These are phyloP conservation scores for Hofmannophila pseudospretella DNA, from an alignment of 2,888 invertebrate species.

Conservation along the genomic window DNA sequence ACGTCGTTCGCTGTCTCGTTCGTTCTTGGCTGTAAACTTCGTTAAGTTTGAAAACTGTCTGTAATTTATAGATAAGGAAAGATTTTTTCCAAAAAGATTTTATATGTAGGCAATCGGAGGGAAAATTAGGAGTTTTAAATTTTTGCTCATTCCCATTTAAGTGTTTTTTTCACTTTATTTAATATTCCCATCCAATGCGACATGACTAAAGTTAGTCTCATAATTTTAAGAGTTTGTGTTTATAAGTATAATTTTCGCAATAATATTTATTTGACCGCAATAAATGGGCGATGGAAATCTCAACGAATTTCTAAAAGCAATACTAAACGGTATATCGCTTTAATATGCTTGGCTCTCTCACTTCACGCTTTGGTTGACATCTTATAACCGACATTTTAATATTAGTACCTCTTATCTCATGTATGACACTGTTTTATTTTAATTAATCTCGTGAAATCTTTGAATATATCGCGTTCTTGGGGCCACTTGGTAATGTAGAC, in stretches of 20 bases:
- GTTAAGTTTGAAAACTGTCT: slow-evolving; percentile 37
- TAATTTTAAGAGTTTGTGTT: slow-evolving; percentile 17
- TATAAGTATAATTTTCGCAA: slow-evolving; percentile 30
- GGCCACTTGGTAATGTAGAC: slow-evolving; percentile 24
- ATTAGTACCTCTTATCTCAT: too few species aligned
- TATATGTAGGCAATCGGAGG: slow-evolving; percentile 12
- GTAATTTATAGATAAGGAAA: slow-evolving; percentile 17
- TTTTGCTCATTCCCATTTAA: slow-evolving; percentile 48
- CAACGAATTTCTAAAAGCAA: slow-evolving; percentile 69
- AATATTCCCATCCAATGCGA: slow-evolving; percentile 57
- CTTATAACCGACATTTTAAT: slow-evolving; percentile 8
- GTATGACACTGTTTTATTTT: too few species aligned
- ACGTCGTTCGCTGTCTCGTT: slow-evolving; percentile 50
- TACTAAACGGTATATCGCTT: slow-evolving; percentile 23
- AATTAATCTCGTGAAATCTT: slow-evolving; percentile 21
- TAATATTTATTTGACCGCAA: slow-evolving; percentile 35
- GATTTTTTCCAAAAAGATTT: slow-evolving; percentile 22
- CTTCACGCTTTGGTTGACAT: slow-evolving; percentile 1
- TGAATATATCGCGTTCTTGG: slow-evolving; percentile 50
- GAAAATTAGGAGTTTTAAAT: slow-evolving; percentile 15
- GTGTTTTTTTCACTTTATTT: slow-evolving; percentile 5
- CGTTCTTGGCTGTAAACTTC: slow-evolving; percentile 45
- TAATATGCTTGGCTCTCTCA: slow-evolving; percentile 9
- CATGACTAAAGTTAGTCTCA: slow-evolving; percentile 46
- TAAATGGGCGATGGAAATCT: slow-evolving; percentile 24